Evolutionary conservation across 2,888 invertebrate species (phyloP).

Genomic region (Philaethria dido): DNA sequence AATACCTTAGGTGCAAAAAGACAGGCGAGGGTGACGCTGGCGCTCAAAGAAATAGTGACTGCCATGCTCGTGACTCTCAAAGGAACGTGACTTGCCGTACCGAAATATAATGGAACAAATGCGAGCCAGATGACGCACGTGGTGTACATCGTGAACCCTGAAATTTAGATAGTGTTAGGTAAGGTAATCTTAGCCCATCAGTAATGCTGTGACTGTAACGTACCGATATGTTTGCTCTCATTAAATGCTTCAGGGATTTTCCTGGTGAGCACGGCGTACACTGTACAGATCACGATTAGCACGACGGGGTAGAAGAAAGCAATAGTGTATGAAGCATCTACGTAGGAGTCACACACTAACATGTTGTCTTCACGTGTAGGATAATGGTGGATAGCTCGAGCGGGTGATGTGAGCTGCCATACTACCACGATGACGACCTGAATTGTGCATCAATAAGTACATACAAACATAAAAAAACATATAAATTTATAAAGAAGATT

Average conservation of each 20-base stretch:
- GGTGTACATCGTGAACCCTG: constrained; percentile 99
- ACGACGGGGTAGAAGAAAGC: constrained; percentile 96
- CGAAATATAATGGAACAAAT: constrained; percentile 98
- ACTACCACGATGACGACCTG: constrained; percentile 92
- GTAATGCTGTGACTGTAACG: constrained; percentile 48
- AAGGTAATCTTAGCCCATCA: background rate
- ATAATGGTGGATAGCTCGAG: constrained; percentile 93
- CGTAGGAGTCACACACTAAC: constrained; percentile 94
- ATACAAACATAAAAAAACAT: background rate
- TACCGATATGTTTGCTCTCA: constrained; percentile 97
- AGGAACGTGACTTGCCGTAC: constrained; percentile 96
- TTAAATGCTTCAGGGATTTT: constrained; percentile 99
- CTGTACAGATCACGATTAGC: constrained; percentile 94
- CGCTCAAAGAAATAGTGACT: constrained; percentile 96
- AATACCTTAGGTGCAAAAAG: constrained; percentile 96
- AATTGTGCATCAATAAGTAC: constrained; percentile 1
- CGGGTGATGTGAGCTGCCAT: constrained; percentile 96
- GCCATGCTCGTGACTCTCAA: constrained; percentile 97
- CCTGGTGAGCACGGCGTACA: constrained; percentile 96
- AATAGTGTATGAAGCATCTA: constrained; percentile 96
- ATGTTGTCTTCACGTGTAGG: constrained; percentile 95
- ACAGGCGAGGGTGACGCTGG: constrained; percentile 96
- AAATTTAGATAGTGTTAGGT: background rate
- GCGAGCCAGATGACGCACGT: constrained; percentile 99
- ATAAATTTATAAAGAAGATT: background rate